These are phyloP conservation scores for Cynopterus brachyotis DNA, from an alignment of 2,113 vertebrate species.

Conservation along the genomic window DNA sequence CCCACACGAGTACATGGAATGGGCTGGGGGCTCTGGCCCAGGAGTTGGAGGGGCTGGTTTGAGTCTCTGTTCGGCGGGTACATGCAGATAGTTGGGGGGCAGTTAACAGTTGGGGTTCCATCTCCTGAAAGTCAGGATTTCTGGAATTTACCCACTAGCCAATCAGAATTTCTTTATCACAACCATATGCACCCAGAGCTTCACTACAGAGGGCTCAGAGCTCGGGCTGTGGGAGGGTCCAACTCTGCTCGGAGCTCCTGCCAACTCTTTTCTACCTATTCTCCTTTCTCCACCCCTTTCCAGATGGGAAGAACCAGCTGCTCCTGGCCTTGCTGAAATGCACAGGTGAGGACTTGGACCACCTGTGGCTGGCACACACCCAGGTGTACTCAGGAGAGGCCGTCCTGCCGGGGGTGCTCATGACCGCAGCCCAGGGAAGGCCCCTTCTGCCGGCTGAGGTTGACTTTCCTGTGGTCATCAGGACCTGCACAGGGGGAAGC, in stretches of 20 bases:
- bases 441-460: fast-evolving
- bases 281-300: conserved; percentile 28
- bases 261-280: neutral
- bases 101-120: neutral
- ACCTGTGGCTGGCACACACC: fast-evolving
- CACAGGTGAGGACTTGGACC: conserved; percentile 88
- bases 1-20: fast-evolving
- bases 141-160: neutral
- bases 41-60: neutral
- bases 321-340: conserved; percentile 96
- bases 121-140: neutral
- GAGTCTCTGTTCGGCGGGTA: fast-evolving
- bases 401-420: fast-evolving
- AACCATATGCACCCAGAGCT: fast-evolving
- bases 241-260: neutral
- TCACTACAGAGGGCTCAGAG: fast-evolving
- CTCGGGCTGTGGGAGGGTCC: fast-evolving
- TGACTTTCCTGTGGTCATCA: fast-evolving
- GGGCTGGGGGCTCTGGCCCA: neutral
- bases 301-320: conserved; percentile 98
- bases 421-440: fast-evolving
- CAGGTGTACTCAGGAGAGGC: neutral
- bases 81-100: neutral
- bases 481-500: fast-evolving
- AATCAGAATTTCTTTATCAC: neutral